Conservation (phyloP, 1,140 invertebrate species). For the Branchinecta lynchi region DNA sequence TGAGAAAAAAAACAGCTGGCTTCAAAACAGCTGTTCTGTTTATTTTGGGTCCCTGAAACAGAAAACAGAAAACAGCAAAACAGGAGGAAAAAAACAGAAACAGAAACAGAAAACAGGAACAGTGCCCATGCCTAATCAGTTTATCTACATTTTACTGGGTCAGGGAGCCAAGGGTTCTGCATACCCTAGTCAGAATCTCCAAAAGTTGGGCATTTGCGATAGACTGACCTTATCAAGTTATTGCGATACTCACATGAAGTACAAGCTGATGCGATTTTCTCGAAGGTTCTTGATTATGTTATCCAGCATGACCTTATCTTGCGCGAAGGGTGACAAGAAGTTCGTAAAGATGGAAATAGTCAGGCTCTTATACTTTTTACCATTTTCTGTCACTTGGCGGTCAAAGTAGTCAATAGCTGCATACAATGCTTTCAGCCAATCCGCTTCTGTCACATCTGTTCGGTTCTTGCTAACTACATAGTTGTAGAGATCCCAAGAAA, state of each 20-base stretch:
- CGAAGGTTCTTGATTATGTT: not conserved
- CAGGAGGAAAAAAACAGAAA: too few relatives aligned
- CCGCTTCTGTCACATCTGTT: not conserved
- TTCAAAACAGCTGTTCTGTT: too few relatives aligned
- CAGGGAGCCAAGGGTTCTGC: too few relatives aligned
- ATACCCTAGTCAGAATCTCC: too few relatives aligned
- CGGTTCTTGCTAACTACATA: not conserved
- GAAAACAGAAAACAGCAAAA: too few relatives aligned
- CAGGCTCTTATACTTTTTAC: not conserved
- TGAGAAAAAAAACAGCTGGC: too few relatives aligned
- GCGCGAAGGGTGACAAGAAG: not conserved
- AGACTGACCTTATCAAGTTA: too few relatives aligned
- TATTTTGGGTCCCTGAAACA: too few relatives aligned
- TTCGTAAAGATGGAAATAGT: not conserved
- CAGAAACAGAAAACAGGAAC: too few relatives aligned
- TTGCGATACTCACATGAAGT: not conserved
- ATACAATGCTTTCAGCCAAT: constrained; percentile 7
- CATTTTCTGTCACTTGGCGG: not conserved
- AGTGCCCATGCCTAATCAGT: too few relatives aligned
- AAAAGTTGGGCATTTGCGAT: too few relatives aligned
- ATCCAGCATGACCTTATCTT: not conserved
- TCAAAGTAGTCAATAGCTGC: not conserved
- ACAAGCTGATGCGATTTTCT: not conserved
- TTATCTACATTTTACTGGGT: too few relatives aligned
- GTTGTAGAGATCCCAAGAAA: not conserved